A percentile compares a stretch with the other conserved stretches of the same genome.
These are phyloP conservation scores for Microcaecilia unicolor DNA, from an alignment of 2,797 vertebrate species.

Conservation along the genomic window DNA sequence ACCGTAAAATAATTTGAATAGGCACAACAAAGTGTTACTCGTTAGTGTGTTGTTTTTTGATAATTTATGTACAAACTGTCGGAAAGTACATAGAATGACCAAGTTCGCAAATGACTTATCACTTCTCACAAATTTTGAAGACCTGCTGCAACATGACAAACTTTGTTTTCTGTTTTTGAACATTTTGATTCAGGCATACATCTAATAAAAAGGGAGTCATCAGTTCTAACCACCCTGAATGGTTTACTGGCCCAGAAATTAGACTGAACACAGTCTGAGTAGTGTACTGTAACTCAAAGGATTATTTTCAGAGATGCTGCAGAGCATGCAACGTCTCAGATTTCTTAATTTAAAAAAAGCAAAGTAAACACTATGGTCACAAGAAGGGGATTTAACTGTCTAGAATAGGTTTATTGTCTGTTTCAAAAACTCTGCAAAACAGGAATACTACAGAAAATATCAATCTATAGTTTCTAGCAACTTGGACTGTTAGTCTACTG, in stretches of 20 bases:
- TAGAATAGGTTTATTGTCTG: conserved; percentile 64
- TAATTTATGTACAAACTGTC: no score
- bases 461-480: conserved; percentile 26
- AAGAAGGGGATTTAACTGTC: conserved; percentile 56
- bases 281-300: conserved; percentile 27
- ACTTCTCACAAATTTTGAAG: not conserved
- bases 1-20: no score
- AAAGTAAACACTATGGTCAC: conserved; percentile 54
- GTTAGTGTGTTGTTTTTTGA: no score
- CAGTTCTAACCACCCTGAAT: not conserved
- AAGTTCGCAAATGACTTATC: no score
- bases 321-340: conserved; percentile 38
- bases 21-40: no score
- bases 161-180: not conserved
- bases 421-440: conserved; percentile 41
- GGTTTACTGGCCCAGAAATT: conserved; percentile 6
- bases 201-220: not conserved
- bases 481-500: conserved; percentile 17
- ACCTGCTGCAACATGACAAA: not conserved
- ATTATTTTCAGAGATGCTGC: conserved; percentile 35
- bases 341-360: conserved; percentile 65
- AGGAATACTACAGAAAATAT: conserved; percentile 33
- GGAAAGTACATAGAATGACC: no score
- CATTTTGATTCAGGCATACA: not conserved
- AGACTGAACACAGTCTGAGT: conserved; percentile 31